Evolutionary conservation across 1,140 invertebrate species (phyloP), one percentile per base, ranked within the genome.

Genomic region (Leptoteleia sp.): DNA sequence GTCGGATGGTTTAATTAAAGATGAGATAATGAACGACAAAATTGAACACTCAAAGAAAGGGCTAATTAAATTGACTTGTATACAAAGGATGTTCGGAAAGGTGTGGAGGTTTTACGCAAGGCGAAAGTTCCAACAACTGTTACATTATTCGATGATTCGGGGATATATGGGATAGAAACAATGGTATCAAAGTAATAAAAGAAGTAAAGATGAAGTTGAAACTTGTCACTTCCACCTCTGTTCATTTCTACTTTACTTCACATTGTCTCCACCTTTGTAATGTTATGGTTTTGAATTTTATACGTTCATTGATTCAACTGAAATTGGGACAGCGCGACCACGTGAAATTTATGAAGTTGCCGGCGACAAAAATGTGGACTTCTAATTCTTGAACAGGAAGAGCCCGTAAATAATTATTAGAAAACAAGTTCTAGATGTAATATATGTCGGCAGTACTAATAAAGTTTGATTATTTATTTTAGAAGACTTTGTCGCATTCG

Each of bases 151-250:
- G 75, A 48, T 29, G 57, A 48, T 48, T 61, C 27, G 29, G 27
- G 1, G 27, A 73, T 68, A 64, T 68, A 40, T 70, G 50, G 22
- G 55, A 40, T 17, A 35, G 52, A 48, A 64, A 73, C 52, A 80
- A 73, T 71, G 50, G 61, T 29, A 33, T 16, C 25, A 55, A 67
- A 67, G 70, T 65, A 43, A 81, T 48, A 75, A 62, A 71, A 71
- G 57, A 61, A 61, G 4, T 59, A 27, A 75, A 70, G 64, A 70
- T 73, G 54, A 67, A 81, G 79, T 80, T 80, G 68, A 72, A 84
- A 81, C 77, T 81, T 77, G 80, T 81, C 80, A 82, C 81, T 83
- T 83, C 80, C 67, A 71, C 72, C 80, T 62, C 70, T 79, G 80
- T 82, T 82, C 81, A 81, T 79, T 82, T 75, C 76, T 80, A 62